phyloP scores from a whole-genome alignment of 2,888 invertebrate species.

The Barypeithes pellucidus region DNA sequence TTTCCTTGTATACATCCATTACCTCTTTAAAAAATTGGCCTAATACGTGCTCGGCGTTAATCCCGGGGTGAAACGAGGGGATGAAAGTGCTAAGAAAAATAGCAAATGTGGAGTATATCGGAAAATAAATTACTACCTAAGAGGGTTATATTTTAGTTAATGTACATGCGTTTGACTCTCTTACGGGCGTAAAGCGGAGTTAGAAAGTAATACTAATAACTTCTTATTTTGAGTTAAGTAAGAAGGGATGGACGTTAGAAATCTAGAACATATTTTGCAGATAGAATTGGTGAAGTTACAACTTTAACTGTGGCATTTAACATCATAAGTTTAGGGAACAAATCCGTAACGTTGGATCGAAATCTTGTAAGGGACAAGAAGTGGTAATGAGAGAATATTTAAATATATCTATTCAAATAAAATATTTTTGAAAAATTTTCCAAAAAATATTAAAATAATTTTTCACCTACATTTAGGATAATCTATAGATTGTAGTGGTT shows the following conservation, averaged over 20 bases:
- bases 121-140: constrained; percentile 52
- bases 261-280: constrained; percentile 34
- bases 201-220: constrained; percentile 47
- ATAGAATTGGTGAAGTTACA: constrained; percentile 32
- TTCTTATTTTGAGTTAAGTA: constrained; percentile 40
- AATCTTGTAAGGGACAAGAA: too few relatives aligned
- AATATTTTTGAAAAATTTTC: too few relatives aligned
- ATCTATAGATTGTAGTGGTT: too few relatives aligned
- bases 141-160: constrained; percentile 51
- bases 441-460: too few relatives aligned
- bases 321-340: too few relatives aligned
- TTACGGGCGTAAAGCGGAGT: constrained; percentile 37
- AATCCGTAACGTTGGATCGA: too few relatives aligned
- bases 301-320: too few relatives aligned
- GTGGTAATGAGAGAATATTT: too few relatives aligned
- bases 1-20: constrained; percentile 53
- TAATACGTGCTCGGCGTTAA: constrained; percentile 52
- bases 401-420: too few relatives aligned
- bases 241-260: constrained; percentile 25
- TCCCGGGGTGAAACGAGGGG: constrained; percentile 42
- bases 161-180: constrained; percentile 37
- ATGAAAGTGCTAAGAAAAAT: constrained; percentile 52
- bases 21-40: constrained; percentile 51
- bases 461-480: too few relatives aligned
- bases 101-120: constrained; percentile 51